Conservation (phyloP, 2,113 vertebrate species). For the Anoura caudifer region DNA sequence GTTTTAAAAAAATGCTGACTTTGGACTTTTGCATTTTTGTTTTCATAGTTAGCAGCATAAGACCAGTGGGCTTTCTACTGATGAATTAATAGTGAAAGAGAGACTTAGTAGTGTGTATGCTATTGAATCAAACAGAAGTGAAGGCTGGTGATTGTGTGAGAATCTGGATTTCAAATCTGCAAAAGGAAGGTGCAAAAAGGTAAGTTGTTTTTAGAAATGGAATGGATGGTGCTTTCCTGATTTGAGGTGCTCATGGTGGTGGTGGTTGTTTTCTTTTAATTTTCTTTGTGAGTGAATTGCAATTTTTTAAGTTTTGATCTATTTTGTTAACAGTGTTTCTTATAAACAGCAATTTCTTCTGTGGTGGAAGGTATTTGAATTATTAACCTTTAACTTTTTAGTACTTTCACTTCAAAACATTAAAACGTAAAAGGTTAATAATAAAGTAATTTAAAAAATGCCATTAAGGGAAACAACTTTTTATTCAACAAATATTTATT, state of each 20-base stretch:
- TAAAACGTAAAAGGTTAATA: neutral
- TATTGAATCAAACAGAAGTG: conserved; percentile 76
- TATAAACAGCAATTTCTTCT: conserved; percentile 9
- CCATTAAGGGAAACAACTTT: neutral
- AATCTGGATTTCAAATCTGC: conserved; percentile 79
- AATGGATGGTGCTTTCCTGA: neutral
- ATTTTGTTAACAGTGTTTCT: neutral
- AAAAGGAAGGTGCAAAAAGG: conserved; percentile 71
- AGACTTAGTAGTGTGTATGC: conserved; percentile 65
- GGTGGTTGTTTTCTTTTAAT: neutral
- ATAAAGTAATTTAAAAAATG: neutral
- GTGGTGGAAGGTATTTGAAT: neutral
- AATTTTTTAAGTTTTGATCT: conserved; percentile 15
- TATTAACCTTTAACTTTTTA: neutral
- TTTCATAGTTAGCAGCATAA: conserved; percentile 55
- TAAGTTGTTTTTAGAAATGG: conserved; percentile 58
- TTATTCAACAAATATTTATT: neutral
- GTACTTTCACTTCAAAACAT: neutral
- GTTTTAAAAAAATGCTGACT: neutral
- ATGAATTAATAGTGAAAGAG: conserved; percentile 7
- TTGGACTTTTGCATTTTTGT: neutral
- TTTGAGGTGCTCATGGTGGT: neutral
- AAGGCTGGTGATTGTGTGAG: conserved; percentile 73
- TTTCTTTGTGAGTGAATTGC: neutral
- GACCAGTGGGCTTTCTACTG: conserved; percentile 42